Base-by-base conservation (phyloP, 2,113 vertebrate species). In the Anthoscopus minutus region DNA sequence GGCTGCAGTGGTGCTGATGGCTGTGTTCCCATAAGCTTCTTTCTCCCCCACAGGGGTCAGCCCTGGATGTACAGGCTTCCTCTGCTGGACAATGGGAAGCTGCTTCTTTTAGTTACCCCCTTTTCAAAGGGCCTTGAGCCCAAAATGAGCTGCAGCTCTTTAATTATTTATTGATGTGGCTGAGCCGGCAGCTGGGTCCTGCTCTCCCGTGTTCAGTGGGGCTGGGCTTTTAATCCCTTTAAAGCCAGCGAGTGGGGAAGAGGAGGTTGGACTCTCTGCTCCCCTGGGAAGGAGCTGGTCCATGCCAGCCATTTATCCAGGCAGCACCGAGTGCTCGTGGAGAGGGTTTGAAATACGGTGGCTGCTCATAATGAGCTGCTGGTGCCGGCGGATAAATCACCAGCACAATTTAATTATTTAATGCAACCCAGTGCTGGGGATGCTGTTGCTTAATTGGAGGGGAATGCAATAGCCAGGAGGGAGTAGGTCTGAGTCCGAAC, bases 91-190 rank as follows among this genome's bases (percentile, higher is more conserved):
- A 91, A 91, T 93, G 81, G 78, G 88, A 83, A 93, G 87, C 92
- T 56, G 94, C 83, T 95, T 60, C 93, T 64, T 94, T 88, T 67
- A 94, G 92, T 86, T 90, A 87, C 80, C 76, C 54, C 66, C 47
- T 89, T 95, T 96, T 94, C 67, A 93, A 82, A 97, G 92, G 94
- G 81, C 84, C 76, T 42, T 71, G 74, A 91, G 82, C 92, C 87
- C 95, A 57, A 96, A 93, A 91, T 17, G 73, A 94, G 81, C 64
- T 0, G 4, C 87, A 72, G 79, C 67, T 96, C 94, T 93, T 97
- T 93, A 97, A 97, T 97, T 97, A 97, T 96, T 97, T 93, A 97
- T 84, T 66, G 95, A 83, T 58, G 21, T 79, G 92, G 95, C 90
- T 91, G 91, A 96, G 92, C 92, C 25, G 1, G 95, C 96, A 97